phyloP scores from a whole-genome alignment of 2,888 invertebrate species.

The Pterostichus madidus region DNA sequence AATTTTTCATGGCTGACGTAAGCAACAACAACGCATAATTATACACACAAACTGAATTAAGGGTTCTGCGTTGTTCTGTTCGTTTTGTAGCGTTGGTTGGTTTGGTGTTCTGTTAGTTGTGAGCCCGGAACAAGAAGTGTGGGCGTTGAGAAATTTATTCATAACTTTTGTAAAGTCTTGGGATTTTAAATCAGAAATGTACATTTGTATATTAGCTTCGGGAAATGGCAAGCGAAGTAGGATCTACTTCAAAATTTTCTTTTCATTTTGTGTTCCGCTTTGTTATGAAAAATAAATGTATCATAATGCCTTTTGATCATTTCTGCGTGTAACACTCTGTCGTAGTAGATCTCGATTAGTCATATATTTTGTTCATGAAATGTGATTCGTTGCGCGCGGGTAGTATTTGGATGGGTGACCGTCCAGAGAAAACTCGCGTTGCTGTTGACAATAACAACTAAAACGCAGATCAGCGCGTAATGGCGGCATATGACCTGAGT shows the following conservation, averaged over 20 bases:
- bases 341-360: no score
- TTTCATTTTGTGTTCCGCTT: not conserved
- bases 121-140: conserved; percentile 6
- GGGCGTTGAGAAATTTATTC: conserved; percentile 30
- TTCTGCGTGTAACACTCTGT: no score
- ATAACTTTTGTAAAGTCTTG: conserved; percentile 47
- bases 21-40: conserved; percentile 62
- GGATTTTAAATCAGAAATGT: conserved; percentile 27
- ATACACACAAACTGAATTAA: conserved; percentile 64
- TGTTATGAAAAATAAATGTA: no score
- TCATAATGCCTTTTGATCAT: no score
- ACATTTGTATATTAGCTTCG: conserved; percentile 33
- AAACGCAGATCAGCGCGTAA: no score
- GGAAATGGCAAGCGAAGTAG: not conserved
- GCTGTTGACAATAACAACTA: no score
- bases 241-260: conserved; percentile 5
- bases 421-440: no score
- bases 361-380: no score
- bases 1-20: conserved; percentile 55
- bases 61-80: conserved; percentile 42
- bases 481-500: no score
- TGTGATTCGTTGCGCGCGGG: no score
- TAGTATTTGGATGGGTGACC: no score
- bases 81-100: conserved; percentile 20
- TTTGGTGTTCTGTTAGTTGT: conserved; percentile 22